Base-by-base conservation (phyloP, 1,140 invertebrate genomes). In the Heliconius himera region DNA sequence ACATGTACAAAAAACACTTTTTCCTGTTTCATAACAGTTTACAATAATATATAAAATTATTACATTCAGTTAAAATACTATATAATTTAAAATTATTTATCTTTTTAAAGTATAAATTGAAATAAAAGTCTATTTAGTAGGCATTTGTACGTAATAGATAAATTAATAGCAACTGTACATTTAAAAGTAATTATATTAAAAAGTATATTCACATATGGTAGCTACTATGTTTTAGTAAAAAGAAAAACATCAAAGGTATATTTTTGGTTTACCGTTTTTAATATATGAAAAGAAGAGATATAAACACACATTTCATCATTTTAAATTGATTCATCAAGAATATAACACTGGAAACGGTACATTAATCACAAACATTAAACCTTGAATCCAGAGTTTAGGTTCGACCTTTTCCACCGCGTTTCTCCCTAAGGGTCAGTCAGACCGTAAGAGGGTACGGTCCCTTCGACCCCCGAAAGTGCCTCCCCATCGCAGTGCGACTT, bases 381-480 rank as follows among this genome's bases (percentile, higher is more conserved):
- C 86, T 78, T 82, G 81, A 82, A 88, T 91, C 84, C 85, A 90
- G 91, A 92, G 87, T 90, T 90, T 88, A 89, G 84, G 82, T 87
- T 78, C 87, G 87, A 88, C 90, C 86, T 91, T 93, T 85, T 91
- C 81, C 87, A 77, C 78, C 83, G 80, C 82, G 87, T 54, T 73
- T 81, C 81, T 84, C 82, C 83, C 88, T 81, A 89, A 92, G 93
- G 93, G 93, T 94, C 93, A 94, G 87, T 90, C 82, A 87, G 85
- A 85, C 89, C 86, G 87, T 90, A 91, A 93, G 91, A 93, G 91
- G 91, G 91, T 88, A 90, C 82, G 87, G 91, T 90, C 90, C 91
- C 90, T 91, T 83, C 89, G 90, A 89, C 90, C 91, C 85, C 88
- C 89, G 83, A 88, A 87, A 87, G 88, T 86, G 87, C 86, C 83